phyloP scores from a whole-genome alignment of 2,888 invertebrate species.

The Epinotia nisella region DNA sequence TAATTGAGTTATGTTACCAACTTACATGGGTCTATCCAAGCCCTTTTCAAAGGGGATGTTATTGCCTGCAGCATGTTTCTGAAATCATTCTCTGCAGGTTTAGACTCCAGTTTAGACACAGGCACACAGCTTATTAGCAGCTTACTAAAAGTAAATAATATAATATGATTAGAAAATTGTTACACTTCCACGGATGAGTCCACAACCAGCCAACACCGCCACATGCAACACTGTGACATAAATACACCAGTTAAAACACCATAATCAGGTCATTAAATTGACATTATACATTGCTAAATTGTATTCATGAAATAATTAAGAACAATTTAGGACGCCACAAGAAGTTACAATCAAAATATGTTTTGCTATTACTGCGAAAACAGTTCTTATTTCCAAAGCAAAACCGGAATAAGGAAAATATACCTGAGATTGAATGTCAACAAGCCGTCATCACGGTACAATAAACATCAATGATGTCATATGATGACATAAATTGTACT shows the following conservation, averaged over 20 bases:
- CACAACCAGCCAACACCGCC: conserved; percentile 10
- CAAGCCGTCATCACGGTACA: too few relatives aligned
- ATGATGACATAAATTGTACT: too few relatives aligned
- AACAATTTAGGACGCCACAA: not conserved
- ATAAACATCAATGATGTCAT: too few relatives aligned
- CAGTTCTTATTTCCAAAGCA: too few relatives aligned
- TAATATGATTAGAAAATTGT: conserved; percentile 26
- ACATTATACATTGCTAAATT: not conserved
- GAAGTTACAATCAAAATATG: too few relatives aligned
- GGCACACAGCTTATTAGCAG: conserved; percentile 46
- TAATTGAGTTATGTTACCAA: not conserved
- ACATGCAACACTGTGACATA: conserved; percentile 22
- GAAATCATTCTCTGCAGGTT: conserved; percentile 39
- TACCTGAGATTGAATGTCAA: too few relatives aligned
- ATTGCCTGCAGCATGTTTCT: conserved; percentile 36
- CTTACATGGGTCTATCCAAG: conserved; percentile 48
- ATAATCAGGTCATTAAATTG: not conserved
- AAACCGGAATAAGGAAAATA: too few relatives aligned
- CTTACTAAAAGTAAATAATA: conserved; percentile 45
- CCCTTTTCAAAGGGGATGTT: conserved; percentile 45
- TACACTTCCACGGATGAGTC: not conserved
- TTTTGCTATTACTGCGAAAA: too few relatives aligned
- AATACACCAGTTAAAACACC: conserved; percentile 2
- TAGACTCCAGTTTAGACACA: conserved; percentile 42
- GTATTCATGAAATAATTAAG: not conserved